A percentile compares a stretch with the other conserved stretches of the same genome.
phyloP scores from a whole-genome alignment of 2,113 vertebrate genomes.

The Rhinogobius similis region DNA sequence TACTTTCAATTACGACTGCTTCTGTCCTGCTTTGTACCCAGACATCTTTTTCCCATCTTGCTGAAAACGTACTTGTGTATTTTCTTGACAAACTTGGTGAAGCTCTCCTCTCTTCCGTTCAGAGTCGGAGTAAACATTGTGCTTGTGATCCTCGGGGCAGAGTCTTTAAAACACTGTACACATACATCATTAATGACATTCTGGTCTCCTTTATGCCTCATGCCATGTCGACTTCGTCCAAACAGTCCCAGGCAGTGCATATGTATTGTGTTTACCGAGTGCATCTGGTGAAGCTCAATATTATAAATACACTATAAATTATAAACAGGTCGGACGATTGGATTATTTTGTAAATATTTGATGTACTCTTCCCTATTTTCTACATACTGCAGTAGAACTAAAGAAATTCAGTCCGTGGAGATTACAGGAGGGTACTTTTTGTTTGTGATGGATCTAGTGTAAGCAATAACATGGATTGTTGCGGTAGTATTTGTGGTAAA shows the following conservation, averaged over 20 bases:
- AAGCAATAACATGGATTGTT: not conserved
- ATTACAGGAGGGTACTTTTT: not conserved
- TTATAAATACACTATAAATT: not conserved
- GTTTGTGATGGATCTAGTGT: not conserved
- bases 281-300: not conserved
- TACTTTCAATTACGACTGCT: too few species aligned
- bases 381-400: not conserved
- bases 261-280: not conserved
- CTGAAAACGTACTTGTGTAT: too few species aligned
- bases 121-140: conserved; percentile 18
- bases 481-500: not conserved
- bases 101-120: not conserved
- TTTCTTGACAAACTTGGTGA: conserved; percentile 3
- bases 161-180: conserved; percentile 7
- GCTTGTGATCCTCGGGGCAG: conserved; percentile 15
- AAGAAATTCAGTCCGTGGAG: not conserved
- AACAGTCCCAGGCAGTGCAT: not conserved
- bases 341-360: not conserved
- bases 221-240: not conserved
- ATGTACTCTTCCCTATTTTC: not conserved
- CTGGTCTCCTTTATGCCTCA: not conserved
- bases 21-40: too few species aligned
- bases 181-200: conserved; percentile 26
- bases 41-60: not conserved
- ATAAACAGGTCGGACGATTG: not conserved